Conservation (phyloP, 2,888 invertebrate genomes). For the Epinotia demarniana region DNA sequence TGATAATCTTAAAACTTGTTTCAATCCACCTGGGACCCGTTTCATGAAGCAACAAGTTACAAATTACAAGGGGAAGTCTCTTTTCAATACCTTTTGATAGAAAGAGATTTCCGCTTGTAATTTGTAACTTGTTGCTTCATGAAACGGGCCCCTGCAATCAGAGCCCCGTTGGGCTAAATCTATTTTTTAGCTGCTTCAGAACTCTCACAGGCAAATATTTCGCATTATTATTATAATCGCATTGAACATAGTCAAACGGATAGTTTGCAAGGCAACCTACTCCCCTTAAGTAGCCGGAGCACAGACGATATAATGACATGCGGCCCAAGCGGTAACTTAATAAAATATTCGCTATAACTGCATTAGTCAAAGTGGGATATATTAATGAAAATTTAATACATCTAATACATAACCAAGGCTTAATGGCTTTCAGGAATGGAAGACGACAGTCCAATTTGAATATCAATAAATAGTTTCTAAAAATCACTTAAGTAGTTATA, state of each 20-base stretch:
- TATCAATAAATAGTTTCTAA: neutral
- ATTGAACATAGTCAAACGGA: neutral
- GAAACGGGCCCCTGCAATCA: too few species aligned
- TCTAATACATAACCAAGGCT: conserved; percentile 16
- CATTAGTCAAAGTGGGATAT: conserved; percentile 41
- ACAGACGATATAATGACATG: neutral
- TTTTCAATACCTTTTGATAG: too few species aligned
- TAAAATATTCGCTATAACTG: conserved; percentile 41
- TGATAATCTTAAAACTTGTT: neutral
- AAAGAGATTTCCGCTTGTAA: too few species aligned
- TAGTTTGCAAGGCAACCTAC: neutral
- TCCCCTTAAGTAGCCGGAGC: conserved; percentile 19
- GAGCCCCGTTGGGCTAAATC: neutral
- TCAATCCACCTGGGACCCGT: too few species aligned
- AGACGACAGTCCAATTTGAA: neutral
- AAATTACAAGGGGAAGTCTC: too few species aligned
- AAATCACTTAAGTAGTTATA: neutral
- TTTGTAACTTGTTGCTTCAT: too few species aligned
- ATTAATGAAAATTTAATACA: conserved; percentile 36
- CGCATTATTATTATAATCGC: too few species aligned
- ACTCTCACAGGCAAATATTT: neutral
- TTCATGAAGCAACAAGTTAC: too few species aligned
- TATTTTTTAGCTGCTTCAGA: neutral
- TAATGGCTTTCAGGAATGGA: conserved; percentile 23
- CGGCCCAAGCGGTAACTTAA: conserved; percentile 32